phyloP scores from a whole-genome alignment of 2,888 invertebrate genomes.

The Xylophagus ater region DNA sequence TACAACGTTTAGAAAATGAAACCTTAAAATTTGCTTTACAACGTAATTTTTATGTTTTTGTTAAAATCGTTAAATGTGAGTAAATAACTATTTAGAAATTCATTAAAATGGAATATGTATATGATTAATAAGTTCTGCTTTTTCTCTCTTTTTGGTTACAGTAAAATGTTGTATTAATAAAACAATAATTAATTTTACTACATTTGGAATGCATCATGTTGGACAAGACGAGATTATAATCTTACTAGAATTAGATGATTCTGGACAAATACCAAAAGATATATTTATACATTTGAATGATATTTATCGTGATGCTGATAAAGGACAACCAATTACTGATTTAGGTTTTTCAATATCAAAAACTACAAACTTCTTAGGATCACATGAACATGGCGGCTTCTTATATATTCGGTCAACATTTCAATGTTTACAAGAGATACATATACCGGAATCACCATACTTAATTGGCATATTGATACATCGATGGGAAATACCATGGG shows the following conservation, averaged over 20 bases:
- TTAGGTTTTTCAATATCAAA: slow-evolving; percentile 52
- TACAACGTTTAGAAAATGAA: slow-evolving; percentile 48
- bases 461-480: slow-evolving; percentile 69
- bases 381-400: slow-evolving; percentile 67
- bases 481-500: slow-evolving; percentile 47
- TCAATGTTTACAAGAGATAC: slow-evolving; percentile 67
- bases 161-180: slow-evolving; percentile 67
- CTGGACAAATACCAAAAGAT: slow-evolving; percentile 53
- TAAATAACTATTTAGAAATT: slow-evolving; percentile 22
- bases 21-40: slow-evolving; percentile 62
- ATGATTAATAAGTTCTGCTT: too few species aligned
- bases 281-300: slow-evolving; percentile 62
- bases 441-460: slow-evolving; percentile 61
- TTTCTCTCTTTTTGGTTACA: too few species aligned
- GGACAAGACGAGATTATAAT: slow-evolving; percentile 76
- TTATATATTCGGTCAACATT: slow-evolving; percentile 69
- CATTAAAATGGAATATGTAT: too few species aligned
- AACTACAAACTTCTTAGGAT: slow-evolving; percentile 46
- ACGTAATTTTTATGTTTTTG: slow-evolving; percentile 59
- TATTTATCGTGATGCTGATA: slow-evolving; percentile 56
- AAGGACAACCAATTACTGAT: slow-evolving; percentile 59
- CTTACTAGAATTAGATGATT: slow-evolving; percentile 56
- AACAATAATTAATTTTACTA: slow-evolving; percentile 64
- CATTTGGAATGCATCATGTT: slow-evolving; percentile 63
- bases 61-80: slow-evolving; percentile 66